These are phyloP conservation scores for Bubalus kerabau DNA, from an alignment of 2,113 vertebrate species.

Conservation along the genomic window DNA sequence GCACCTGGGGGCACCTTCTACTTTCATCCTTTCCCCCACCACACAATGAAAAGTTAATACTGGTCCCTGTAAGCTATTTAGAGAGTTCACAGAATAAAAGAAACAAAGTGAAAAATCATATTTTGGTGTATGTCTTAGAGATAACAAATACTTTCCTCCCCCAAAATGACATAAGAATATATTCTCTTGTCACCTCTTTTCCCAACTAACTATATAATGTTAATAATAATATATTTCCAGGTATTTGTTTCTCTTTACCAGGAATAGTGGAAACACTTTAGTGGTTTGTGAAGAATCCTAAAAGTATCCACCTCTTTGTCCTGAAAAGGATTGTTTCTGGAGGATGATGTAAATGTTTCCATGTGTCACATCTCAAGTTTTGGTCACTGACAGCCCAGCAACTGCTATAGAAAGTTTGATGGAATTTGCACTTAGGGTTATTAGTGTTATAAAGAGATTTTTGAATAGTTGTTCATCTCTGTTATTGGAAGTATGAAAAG, in stretches of 20 bases:
- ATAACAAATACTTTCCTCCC: background rate
- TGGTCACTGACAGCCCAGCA: background rate
- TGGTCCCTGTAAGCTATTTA: background rate
- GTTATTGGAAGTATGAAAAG: background rate
- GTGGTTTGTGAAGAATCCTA: background rate
- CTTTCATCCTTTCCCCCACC: background rate
- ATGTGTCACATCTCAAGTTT: background rate
- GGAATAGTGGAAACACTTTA: background rate
- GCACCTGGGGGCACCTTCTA: background rate
- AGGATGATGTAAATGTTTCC: background rate
- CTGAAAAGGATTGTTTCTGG: background rate
- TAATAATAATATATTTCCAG: background rate
- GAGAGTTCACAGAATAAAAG: background rate
- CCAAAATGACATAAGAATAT: background rate
- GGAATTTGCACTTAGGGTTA: background rate
- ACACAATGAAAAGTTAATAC: background rate
- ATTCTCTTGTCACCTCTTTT: background rate
- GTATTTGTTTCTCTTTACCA: background rate
- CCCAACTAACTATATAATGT: background rate
- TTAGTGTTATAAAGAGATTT: background rate
- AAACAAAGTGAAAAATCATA: background rate
- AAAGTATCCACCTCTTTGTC: background rate
- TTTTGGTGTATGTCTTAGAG: background rate
- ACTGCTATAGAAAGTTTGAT: background rate
- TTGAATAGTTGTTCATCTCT: background rate